Evolutionary conservation across 2,797 vertebrate genomes (phyloP).

Genomic region (Etheostoma nigrum): DNA sequence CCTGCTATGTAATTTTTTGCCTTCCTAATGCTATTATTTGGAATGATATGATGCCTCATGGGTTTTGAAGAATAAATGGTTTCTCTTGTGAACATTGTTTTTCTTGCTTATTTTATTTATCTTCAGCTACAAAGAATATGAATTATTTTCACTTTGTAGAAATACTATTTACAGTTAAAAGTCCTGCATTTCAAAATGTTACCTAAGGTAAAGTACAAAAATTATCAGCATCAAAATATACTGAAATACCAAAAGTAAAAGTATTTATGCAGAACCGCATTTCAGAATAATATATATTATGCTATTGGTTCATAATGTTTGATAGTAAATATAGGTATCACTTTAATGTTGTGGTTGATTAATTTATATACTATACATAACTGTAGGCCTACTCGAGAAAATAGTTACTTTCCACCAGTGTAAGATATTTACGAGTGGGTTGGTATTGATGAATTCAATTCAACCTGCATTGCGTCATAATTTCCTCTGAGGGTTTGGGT

Average conservation of each 20-base stretch:
- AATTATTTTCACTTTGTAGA: background rate
- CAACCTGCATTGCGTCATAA: background rate
- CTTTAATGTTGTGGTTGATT: background rate
- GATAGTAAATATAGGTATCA: background rate
- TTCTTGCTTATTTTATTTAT: background rate
- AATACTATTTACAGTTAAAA: background rate
- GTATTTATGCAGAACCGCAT: too few species aligned
- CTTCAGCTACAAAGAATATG: background rate
- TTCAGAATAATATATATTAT: background rate
- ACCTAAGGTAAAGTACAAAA: too few species aligned
- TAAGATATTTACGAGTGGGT: too few species aligned
- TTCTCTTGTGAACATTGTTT: constrained; percentile 61
- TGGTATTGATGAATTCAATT: background rate
- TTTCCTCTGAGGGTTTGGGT: constrained; percentile 5
- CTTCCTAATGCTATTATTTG: constrained; percentile 75
- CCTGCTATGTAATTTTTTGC: constrained; percentile 69
- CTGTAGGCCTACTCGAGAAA: background rate
- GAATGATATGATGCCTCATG: constrained; percentile 68
- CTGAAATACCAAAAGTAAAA: background rate
- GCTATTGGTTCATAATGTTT: too few species aligned
- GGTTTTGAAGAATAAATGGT: constrained; percentile 80
- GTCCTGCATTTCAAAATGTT: background rate
- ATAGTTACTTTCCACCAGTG: background rate
- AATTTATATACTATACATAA: too few species aligned
- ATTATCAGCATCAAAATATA: background rate